Evolutionary conservation across 1,140 invertebrate genomes (phyloP), one percentile per base, ranked within the genome.

Genomic region (Coptotermes formosanus): DNA sequence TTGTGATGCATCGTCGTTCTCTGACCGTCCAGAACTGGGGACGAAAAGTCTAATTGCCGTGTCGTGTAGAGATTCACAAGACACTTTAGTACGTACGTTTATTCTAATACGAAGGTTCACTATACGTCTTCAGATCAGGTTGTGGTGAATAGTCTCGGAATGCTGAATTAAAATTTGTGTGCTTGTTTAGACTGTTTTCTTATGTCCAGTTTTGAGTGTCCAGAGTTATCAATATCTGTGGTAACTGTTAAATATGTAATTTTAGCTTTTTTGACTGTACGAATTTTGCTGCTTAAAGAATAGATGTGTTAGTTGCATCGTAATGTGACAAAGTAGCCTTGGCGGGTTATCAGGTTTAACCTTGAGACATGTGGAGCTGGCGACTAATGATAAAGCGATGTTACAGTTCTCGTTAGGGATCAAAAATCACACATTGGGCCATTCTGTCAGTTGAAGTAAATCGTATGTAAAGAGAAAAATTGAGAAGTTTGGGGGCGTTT

Each of bases 281-380:
- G n/a, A 30, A 30, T 12, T 75, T 25, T 30, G 0, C 64, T 75
- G n/a, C n/a, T 75, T 12, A n/a, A 75, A 75, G 64, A n/a, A 8
- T 75, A 30, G 64, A n/a, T 75, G n/a, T 75, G 25, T 75, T 75
- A n/a, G 64, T 75, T 75, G 25, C 64, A 75, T 75, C 64, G 64
- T 75, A 75, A 75, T 75, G 64, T 75, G 25, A 75, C 64, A 75
- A 75, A 75, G n/a, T 25, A 75, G 64, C 64, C 64, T 75, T 75
- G 64, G 64, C 30, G 25, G 25, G 64, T 75, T 75, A 75, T 75
- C 64, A 75, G 64, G 30, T 75, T 75, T 75, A 75, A 75, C 64
- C 64, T 75, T 75, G 64, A 75, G n/a, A 75, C 64, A 75, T 75
- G 64, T 75, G 64, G 64, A 75, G 14, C 64, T 75, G 59, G 59